These are phyloP conservation scores for Matsumyia berberina DNA, from an alignment of 2,888 invertebrate species.

Conservation along the genomic window DNA sequence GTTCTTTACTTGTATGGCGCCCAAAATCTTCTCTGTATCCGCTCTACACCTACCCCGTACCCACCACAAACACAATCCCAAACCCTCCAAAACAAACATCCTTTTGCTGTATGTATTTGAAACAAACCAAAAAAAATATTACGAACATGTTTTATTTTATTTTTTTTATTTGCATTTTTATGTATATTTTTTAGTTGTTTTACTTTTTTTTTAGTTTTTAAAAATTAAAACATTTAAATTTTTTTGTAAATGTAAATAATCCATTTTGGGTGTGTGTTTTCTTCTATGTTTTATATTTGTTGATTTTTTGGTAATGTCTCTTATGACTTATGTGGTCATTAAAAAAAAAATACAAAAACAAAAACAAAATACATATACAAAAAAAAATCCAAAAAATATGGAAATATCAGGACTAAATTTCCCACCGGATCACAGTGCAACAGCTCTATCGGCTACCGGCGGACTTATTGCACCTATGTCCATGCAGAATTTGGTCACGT, in stretches of 20 bases:
- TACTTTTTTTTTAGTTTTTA: slow-evolving; percentile 74
- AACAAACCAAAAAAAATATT: slow-evolving; percentile 29
- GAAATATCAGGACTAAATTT: slow-evolving; percentile 84
- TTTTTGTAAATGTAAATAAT: slow-evolving; percentile 84
- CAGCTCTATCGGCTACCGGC: slow-evolving; percentile 84
- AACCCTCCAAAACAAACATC: slow-evolving; percentile 30
- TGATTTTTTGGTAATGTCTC: slow-evolving; percentile 84
- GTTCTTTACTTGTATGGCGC: slow-evolving; percentile 22
- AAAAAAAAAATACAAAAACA: slow-evolving; percentile 80
- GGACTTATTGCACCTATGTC: slow-evolving; percentile 90
- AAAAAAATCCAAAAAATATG: slow-evolving; percentile 80
- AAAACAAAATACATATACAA: slow-evolving; percentile 77
- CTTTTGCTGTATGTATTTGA: slow-evolving; percentile 70
- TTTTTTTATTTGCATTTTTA: slow-evolving; percentile 68
- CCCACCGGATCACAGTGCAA: slow-evolving; percentile 84
- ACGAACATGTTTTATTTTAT: slow-evolving; percentile 1
- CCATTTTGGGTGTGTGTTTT: slow-evolving; percentile 85
- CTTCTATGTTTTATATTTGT: slow-evolving; percentile 85
- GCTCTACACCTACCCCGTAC: not conserved
- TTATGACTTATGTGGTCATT: slow-evolving; percentile 84
- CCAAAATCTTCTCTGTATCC: not conserved
- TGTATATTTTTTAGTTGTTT: slow-evolving; percentile 70
- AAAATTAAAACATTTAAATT: slow-evolving; percentile 78
- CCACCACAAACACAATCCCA: not conserved
- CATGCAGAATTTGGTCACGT: slow-evolving; percentile 95